Evolutionary conservation across 2,888 invertebrate species (phyloP), one percentile per base, ranked within the genome.

Genomic region (Cryptophagus acutangulus): DNA sequence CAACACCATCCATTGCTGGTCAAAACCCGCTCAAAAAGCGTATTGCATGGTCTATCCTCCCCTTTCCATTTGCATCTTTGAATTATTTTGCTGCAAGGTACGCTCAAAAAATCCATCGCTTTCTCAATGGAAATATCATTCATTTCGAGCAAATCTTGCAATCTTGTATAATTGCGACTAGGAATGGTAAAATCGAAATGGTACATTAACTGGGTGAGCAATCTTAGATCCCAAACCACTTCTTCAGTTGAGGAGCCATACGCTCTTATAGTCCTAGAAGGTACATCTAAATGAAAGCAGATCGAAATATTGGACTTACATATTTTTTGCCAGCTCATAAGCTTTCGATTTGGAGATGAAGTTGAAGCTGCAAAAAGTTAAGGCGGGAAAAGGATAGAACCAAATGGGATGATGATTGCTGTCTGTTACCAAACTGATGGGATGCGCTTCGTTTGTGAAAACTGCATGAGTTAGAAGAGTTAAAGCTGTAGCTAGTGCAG

Each of bases 381-480:
- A 73, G 1, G 78, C 78, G 4, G 82, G 82, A 62, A 81, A 82
- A 0, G 76, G 75, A 31, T 79, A 75, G 51, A 79, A 77, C 78
- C 80, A 82, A 38, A 81, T 79, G 1, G 79, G 75, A 40, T 76
- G 73, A 56, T 80, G 78, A 1, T 77, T 80, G 0, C 63, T 61
- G 45, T 65, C 63, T 2, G 62, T 60, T 1, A 65, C 56, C 8
- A 58, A 48, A 16, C 55, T 40, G 2, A 54, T 55, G 3, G 55
- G 55, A 17, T 54, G 49, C 9, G 48, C 33, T 40, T 51, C 41
- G 39, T 56, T 51, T 36, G 42, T 42, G 6, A 47, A 25, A 69
- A 78, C 81, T 1, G 81, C 79, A 0, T 75, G 71, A 2, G 71
- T 56, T 8, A 82, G 74, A 38, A 83, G 71, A n/a, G 69, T 71